phyloP scores from a whole-genome alignment of 2,113 vertebrate species.

The Platysteira castanea region DNA sequence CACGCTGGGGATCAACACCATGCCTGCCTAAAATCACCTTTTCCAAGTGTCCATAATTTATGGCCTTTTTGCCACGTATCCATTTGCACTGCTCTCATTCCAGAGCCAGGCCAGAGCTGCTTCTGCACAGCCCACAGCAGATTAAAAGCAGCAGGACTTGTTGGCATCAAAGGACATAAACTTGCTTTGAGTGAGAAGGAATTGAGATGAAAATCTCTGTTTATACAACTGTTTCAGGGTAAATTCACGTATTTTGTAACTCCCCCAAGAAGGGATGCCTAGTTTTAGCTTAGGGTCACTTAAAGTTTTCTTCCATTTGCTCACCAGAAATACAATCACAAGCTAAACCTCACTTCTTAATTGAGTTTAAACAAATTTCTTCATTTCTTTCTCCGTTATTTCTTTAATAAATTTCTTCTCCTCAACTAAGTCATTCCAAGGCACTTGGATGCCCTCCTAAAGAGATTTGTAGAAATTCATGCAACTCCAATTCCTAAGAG shows the following conservation, averaged over 20 bases:
- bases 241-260: not conserved
- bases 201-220: not conserved
- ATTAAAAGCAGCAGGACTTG: not conserved
- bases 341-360: not conserved
- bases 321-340: not conserved
- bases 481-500: not conserved
- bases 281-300: not conserved
- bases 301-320: not conserved
- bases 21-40: not conserved
- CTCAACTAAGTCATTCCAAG: not conserved
- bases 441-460: not conserved
- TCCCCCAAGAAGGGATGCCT: not conserved
- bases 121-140: not conserved
- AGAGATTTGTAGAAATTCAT: not conserved
- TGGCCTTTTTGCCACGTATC: not conserved
- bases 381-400: not conserved
- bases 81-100: not conserved
- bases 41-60: not conserved
- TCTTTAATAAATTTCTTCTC: not conserved
- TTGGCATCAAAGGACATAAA: not conserved
- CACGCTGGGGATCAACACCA: not conserved
- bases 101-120: not conserved
- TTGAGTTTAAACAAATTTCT: not conserved
- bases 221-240: not conserved
- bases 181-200: not conserved